Evolutionary conservation across 2,113 vertebrate genomes (phyloP), one percentile per base, ranked within the genome.

Genomic region (Tricholaema leucomelas): DNA sequence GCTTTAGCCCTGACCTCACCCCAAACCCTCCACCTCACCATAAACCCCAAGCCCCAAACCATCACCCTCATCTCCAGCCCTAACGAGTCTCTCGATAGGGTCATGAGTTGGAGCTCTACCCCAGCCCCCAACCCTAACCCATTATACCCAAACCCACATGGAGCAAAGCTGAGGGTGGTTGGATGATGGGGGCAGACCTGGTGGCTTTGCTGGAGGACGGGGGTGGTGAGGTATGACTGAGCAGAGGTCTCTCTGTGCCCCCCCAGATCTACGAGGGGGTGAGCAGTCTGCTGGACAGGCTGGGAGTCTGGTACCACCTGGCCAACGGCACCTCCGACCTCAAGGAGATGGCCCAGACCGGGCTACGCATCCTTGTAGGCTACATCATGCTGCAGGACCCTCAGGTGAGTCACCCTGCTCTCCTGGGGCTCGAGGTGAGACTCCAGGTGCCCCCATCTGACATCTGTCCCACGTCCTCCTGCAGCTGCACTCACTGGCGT

Each of bases 291-390:
- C 97, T 99, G 77, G 99, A 99, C 96, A 98, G 96, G 91, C 97
- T 99, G 87, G 97, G 98, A 1, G 99, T 97, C 15, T 99, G 99
- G 99, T 98, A 98, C 17, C 98, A 98, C 81, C 97, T 98, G 91
- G 98, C 94, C 87, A 72, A 98, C 0, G 98, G 98, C 42, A 88
- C 97, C 19, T 94, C 97, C 0, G 98, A 99, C 59, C 98, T 99
- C n/a, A 98, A 97, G 65, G 99, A 99, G 96, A 99, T 99, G 99
- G 98, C 99, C 1, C 99, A 99, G 97, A 98, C 99, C 0, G 99
- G 99, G 72, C 98, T 99, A 46, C 98, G 98, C 11, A 96, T 99
- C 74, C 99, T 99, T 31, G 91, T 99, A 0, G 99, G 98, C 28
- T 99, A 99, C 77, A 98, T 99, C 95, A 96, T 98, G 80, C 97